Percentiles rank a stretch among this genome's conserved stretches.
phyloP scores from a whole-genome alignment of 2,113 vertebrate species.

The Nibea albiflora region DNA sequence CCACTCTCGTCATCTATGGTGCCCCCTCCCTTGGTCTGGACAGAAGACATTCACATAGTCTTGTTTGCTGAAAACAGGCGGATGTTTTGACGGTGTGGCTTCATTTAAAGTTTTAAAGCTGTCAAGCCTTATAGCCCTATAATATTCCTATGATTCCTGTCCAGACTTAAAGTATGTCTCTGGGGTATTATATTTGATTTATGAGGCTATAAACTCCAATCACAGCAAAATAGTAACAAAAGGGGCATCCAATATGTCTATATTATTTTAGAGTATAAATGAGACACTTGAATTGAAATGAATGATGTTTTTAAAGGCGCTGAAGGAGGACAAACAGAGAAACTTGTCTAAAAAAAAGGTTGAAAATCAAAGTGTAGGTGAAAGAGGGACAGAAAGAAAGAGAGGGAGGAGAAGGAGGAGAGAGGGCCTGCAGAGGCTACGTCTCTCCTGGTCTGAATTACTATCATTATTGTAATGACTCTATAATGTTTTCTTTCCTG shows the following conservation, averaged over 20 bases:
- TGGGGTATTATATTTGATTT: constrained; percentile 32
- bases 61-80: constrained; percentile 32
- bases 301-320: constrained; percentile 14
- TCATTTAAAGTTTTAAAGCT: constrained; percentile 10
- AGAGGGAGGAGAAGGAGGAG: constrained; percentile 32
- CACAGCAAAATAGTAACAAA: constrained; percentile 28
- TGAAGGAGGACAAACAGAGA: neutral
- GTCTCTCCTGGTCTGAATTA: constrained; percentile 78
- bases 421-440: constrained; percentile 63
- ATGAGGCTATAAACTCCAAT: constrained; percentile 46
- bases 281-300: constrained; percentile 8
- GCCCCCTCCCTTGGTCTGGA: neutral
- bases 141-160: constrained; percentile 13
- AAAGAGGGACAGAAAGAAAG: constrained; percentile 12
- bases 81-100: neutral
- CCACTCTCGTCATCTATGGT: neutral
- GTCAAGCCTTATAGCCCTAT: neutral
- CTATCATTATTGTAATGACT: constrained; percentile 86
- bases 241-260: neutral
- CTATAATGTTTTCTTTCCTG: constrained; percentile 84
- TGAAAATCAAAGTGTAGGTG: constrained; percentile 31
- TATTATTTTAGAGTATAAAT: constrained; percentile 8
- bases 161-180: constrained; percentile 4
- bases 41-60: constrained; percentile 24
- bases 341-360: neutral